Conservation (phyloP, 37 sponge, comb jelly and placozoan species). For the Diacarnus erythraeanus region DNA sequence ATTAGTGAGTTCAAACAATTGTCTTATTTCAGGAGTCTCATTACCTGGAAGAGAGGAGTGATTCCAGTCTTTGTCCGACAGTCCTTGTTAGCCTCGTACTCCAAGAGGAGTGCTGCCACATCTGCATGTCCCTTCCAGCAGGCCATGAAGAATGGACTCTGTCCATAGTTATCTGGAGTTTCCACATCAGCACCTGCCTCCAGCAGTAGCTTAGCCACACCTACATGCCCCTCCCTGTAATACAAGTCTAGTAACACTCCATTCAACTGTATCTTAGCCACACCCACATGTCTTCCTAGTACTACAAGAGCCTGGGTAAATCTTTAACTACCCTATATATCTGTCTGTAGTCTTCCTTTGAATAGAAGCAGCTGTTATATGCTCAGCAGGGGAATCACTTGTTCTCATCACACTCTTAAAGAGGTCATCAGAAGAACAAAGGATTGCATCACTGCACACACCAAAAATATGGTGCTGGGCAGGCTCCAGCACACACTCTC, state of each 20-base stretch:
- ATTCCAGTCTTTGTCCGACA: conserved; percentile 98
- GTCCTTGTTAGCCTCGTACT: conserved; percentile 91
- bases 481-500: too few species aligned
- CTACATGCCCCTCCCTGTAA: conserved; percentile 88
- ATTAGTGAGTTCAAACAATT: background rate
- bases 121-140: conserved; percentile 99
- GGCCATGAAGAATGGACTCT: conserved; percentile 99
- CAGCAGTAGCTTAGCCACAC: conserved; percentile 86
- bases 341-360: too few species aligned
- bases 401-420: too few species aligned
- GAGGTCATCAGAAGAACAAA: too few species aligned
- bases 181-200: conserved; percentile 93
- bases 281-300: background rate
- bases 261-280: background rate
- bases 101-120: conserved; percentile 88
- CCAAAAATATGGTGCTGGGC: too few species aligned
- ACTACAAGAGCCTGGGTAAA: background rate
- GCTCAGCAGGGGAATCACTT: too few species aligned
- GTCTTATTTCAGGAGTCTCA: background rate
- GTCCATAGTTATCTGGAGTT: conserved; percentile 99
- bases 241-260: too few species aligned
- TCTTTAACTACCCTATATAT: too few species aligned
- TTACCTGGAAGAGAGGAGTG: conserved; percentile 97
- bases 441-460: too few species aligned
- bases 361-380: too few species aligned